phyloP scores from a whole-genome alignment of 2,888 invertebrate species.

The Cryptosula pallasiana region DNA sequence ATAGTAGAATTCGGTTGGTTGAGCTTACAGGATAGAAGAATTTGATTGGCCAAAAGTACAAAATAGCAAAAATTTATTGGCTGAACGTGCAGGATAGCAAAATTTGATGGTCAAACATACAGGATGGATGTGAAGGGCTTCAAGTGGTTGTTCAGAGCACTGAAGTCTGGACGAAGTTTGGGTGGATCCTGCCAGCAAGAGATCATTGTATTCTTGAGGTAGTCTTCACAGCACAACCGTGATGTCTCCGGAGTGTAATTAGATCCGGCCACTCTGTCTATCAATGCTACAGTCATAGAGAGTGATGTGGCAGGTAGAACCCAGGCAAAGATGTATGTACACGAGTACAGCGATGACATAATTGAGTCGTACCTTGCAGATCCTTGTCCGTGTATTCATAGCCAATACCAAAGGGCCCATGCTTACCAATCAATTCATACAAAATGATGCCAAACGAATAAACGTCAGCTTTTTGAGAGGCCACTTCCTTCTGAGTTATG shows the following conservation, averaged over 20 bases:
- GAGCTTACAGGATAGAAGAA: no score
- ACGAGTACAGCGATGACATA: no score
- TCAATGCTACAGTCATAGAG: background rate
- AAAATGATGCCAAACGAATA: constrained; percentile 61
- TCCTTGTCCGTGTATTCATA: constrained; percentile 8
- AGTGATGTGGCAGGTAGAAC: no score
- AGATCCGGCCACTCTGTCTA: background rate
- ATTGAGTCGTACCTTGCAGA: constrained; percentile 23
- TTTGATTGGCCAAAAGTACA: no score
- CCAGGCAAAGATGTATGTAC: no score
- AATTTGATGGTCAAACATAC: constrained; percentile 63
- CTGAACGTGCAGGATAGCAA: no score
- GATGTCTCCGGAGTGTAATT: constrained; percentile 60
- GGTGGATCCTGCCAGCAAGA: constrained; percentile 53
- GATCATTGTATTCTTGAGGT: constrained; percentile 47
- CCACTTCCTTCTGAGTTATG: constrained; percentile 2
- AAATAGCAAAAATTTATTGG: no score
- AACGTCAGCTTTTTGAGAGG: constrained; percentile 67
- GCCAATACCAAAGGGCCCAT: constrained; percentile 46
- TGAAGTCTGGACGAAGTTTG: constrained; percentile 52
- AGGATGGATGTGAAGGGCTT: constrained; percentile 66
- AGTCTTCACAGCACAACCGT: constrained; percentile 65
- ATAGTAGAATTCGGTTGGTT: no score
- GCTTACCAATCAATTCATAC: constrained; percentile 50
- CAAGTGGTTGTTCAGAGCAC: constrained; percentile 45